phyloP scores from a whole-genome alignment of 2,888 invertebrate species.

The Coenonympha glycerion region DNA sequence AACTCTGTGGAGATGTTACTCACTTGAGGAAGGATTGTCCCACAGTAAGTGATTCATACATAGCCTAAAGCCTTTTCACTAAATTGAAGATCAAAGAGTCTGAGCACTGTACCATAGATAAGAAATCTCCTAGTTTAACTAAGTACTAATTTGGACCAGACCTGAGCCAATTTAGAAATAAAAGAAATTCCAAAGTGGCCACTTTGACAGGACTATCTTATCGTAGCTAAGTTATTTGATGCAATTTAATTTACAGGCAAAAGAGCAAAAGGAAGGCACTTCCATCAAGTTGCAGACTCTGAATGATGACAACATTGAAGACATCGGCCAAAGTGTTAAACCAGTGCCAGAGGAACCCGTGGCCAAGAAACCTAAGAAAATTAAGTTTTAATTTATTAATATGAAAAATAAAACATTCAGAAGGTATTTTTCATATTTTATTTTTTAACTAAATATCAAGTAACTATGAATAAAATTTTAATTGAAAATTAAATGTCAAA shows the following conservation, averaged over 20 bases:
- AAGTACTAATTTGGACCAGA: no score
- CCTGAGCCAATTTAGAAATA: no score
- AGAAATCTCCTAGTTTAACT: no score
- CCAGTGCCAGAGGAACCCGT: conserved; percentile 26
- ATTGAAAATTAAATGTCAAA: no score
- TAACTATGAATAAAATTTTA: no score
- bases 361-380: conserved; percentile 63
- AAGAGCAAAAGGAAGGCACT: conserved; percentile 59
- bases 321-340: conserved; percentile 44
- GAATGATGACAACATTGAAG: conserved; percentile 61
- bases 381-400: conserved; percentile 46
- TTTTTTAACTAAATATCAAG: not conserved
- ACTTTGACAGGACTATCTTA: no score
- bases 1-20: conserved; percentile 88
- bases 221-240: no score
- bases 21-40: conserved; percentile 90
- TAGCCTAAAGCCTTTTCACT: no score
- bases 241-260: conserved; percentile 42
- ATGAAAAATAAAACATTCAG: not conserved
- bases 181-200: no score
- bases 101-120: no score
- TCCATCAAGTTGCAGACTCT: conserved; percentile 64
- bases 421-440: not conserved
- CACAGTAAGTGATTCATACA: conserved; percentile 62
- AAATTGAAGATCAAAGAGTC: no score